Conservation (phyloP, 2,113 vertebrate species). For the cattle (Bos taurus) region DNA sequence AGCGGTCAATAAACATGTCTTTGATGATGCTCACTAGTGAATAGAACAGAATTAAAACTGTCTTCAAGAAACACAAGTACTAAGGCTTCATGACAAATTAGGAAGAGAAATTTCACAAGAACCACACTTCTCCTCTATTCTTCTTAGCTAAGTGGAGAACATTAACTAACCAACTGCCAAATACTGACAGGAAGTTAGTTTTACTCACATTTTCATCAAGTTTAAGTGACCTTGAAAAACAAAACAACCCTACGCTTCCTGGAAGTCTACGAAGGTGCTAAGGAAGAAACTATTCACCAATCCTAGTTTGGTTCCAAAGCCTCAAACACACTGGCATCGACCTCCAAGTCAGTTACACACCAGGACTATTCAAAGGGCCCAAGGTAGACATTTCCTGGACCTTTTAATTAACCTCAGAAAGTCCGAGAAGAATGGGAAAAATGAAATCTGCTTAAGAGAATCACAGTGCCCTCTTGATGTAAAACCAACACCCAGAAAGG, state of each 20-base stretch:
- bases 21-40: neutral
- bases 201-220: conserved; percentile 17
- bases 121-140: neutral
- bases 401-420: neutral
- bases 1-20: neutral
- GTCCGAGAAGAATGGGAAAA: neutral
- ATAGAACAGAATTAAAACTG: neutral
- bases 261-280: neutral
- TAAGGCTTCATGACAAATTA: neutral
- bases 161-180: neutral
- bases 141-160: neutral
- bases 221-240: neutral
- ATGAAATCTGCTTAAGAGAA: neutral
- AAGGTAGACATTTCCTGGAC: neutral
- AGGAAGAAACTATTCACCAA: neutral
- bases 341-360: neutral
- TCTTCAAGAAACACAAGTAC: neutral
- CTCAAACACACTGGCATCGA: neutral
- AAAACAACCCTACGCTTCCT: neutral
- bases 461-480: neutral
- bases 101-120: neutral
- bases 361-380: neutral
- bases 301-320: neutral
- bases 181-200: neutral
- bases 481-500: neutral